Percentiles rank a stretch among this genome's conserved stretches.
phyloP scores from a whole-genome alignment of 2,113 vertebrate genomes.

The Callionymus lyra region DNA sequence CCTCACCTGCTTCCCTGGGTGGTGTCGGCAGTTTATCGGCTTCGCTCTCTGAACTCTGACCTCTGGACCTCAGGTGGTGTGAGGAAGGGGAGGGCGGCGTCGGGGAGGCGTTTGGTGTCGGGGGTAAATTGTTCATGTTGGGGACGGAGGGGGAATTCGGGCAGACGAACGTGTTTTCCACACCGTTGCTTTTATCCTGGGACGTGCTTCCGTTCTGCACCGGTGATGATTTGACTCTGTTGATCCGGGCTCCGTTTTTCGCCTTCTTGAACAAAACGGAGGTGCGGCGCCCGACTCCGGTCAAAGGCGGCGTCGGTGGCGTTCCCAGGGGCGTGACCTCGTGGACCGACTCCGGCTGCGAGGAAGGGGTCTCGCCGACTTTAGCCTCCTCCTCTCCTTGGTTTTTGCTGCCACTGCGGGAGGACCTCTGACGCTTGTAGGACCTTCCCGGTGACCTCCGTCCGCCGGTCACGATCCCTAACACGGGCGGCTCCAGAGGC shows the following conservation, averaged over 20 bases:
- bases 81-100: constrained; percentile 40
- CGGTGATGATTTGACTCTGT: constrained; percentile 62
- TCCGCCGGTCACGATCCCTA: constrained; percentile 79
- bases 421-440: constrained; percentile 70
- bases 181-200: constrained; percentile 42
- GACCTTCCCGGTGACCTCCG: constrained; percentile 68
- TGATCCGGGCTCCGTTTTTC: constrained; percentile 78
- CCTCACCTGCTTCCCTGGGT: constrained; percentile 58
- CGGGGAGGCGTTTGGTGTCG: constrained; percentile 31
- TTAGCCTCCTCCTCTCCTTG: constrained; percentile 62
- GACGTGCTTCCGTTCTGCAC: constrained; percentile 71
- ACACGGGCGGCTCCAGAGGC: constrained; percentile 78
- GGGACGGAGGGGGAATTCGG: constrained; percentile 22
- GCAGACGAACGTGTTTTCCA: constrained; percentile 27
- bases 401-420: constrained; percentile 70
- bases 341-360: constrained; percentile 55
- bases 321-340: constrained; percentile 67
- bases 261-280: constrained; percentile 90
- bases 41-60: constrained; percentile 68
- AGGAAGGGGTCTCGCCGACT: constrained; percentile 62
- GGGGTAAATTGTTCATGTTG: constrained; percentile 31
- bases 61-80: constrained; percentile 59
- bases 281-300: constrained; percentile 79
- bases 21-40: constrained; percentile 65
- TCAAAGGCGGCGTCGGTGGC: constrained; percentile 46